Evolutionary conservation across 1,140 invertebrate genomes (phyloP), one percentile per base, ranked within the genome.

Genomic region (Eulimnadia texana): DNA sequence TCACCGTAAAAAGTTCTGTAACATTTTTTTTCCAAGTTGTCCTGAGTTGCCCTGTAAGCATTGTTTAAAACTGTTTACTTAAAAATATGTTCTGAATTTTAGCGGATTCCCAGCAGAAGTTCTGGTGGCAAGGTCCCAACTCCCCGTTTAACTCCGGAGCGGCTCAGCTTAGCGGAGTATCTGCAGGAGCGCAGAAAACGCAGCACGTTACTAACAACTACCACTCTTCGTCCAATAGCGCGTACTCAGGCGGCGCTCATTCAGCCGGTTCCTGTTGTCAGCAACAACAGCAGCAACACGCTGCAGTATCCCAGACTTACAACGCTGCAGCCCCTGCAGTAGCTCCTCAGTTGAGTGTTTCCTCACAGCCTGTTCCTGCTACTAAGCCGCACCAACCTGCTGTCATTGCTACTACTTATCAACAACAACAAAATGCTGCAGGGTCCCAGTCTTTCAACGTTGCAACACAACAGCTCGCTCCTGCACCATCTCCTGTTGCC

Each of bases 121-220:
- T 27, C 42, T 63, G 62, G 62, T 63, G 62, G 62, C 62, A 63
- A 33, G 62, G 56, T 25, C 49, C 62, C 3, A 49, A 63, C 20
- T 63, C 62, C 1, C 62, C 62, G 6, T 63, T 63, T 47, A 50
- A 55, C 57, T 27, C 57, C 16, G 56, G 50, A n/a, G 55, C 55
- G 13, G 57, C 47, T 11, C 52, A 63, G 23, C 24, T 20, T 25
- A 49, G 29, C 24, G 62, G 55, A 27, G 50, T 63, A 24, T 20
- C 50, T 3, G 13, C 62, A 11, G 49, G 50, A 3, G 56, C 55
- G 10, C 50, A 33, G 28, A 60, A 6, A 0, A 47, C 19, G 10
- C 57, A 33, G 57, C 42, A 23, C 25, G 27, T 13, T n/a, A 6
- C 49, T 24, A 20, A 24, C 23, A 11, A 33, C 59, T 20, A 25